These are phyloP conservation scores for Orchesella cincta DNA, from an alignment of 1,140 invertebrate species.

Conservation along the genomic window DNA sequence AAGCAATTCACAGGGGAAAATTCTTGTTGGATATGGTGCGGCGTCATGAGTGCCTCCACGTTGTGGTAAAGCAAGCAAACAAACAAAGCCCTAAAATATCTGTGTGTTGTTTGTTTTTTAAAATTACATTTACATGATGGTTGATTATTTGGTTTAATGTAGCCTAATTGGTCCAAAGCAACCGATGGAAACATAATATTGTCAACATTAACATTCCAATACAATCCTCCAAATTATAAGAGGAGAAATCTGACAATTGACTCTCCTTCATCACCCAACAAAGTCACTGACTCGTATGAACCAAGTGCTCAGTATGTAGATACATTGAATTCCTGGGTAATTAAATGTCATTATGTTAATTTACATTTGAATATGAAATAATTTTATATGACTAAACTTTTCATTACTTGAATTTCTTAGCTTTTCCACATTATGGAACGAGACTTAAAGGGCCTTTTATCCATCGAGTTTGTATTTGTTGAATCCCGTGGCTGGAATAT, in stretches of 20 bases:
- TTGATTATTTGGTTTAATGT: conserved; percentile 20
- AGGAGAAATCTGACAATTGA: background rate
- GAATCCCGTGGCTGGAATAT: conserved; percentile 44
- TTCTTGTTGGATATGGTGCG: conserved; percentile 44
- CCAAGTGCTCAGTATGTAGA: conserved; percentile 45
- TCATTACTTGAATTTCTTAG: conserved; percentile 34
- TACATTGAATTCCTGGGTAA: conserved; percentile 50
- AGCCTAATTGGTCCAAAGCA: conserved; percentile 48
- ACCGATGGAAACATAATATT: conserved; percentile 46
- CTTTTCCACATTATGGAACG: conserved; percentile 50
- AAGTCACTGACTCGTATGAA: background rate
- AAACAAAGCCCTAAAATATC: too few relatives aligned
- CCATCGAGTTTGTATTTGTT: conserved; percentile 48
- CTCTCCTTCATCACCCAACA: background rate
- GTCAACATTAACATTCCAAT: conserved; percentile 48
- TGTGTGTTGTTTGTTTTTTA: too few relatives aligned
- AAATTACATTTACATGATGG: too few relatives aligned
- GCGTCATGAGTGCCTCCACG: conserved; percentile 41
- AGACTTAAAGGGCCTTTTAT: conserved; percentile 45
- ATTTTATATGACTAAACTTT: background rate
- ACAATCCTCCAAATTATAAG: conserved; percentile 39
- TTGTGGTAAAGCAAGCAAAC: conserved; percentile 45
- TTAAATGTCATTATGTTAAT: background rate
- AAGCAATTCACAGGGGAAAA: conserved; percentile 41
- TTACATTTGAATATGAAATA: background rate